Percentiles rank a stretch among this genome's conserved stretches.
Conservation (phyloP, 92 coral and sea anemone genomes). For the Desmophyllum pertusum region DNA sequence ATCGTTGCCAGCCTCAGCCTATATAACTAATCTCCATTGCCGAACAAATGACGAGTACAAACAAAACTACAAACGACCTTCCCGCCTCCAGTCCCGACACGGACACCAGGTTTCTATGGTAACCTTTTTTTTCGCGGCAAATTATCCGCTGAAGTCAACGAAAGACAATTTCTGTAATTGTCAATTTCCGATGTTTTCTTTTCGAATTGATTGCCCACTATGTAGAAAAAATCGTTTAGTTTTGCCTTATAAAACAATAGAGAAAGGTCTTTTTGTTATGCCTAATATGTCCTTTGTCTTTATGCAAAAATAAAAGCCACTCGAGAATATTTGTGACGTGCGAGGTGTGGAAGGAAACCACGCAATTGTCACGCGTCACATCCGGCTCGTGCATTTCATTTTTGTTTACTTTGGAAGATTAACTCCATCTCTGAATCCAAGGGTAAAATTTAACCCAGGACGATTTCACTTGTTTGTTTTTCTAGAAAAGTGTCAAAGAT, state of each 20-base stretch:
- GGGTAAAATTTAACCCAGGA: no score
- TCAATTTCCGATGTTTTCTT: neutral
- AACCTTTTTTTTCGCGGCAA: slow-evolving; percentile 24
- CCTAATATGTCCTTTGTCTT: neutral
- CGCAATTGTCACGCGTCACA: neutral
- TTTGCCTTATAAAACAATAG: neutral
- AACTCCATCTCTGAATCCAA: no score
- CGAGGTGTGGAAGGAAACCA: slow-evolving; percentile 21
- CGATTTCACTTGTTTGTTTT: no score
- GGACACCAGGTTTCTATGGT: slow-evolving; percentile 39
- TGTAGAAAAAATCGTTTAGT: neutral
- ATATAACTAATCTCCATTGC: slow-evolving; percentile 11
- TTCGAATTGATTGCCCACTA: neutral
- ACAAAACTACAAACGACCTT: slow-evolving; percentile 9
- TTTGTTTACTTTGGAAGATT: neutral
- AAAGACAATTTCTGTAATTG: neutral
- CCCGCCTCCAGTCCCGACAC: slow-evolving; percentile 35
- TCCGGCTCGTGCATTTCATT: neutral
- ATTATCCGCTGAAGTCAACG: neutral
- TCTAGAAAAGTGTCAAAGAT: no score
- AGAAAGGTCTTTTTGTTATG: neutral
- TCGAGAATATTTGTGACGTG: neutral
- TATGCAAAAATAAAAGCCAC: neutral
- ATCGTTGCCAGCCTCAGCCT: neutral
- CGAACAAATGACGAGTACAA: slow-evolving; percentile 38